Base-by-base conservation (phyloP, 1,140 invertebrate species). In the Trichonephila clavipes region DNA sequence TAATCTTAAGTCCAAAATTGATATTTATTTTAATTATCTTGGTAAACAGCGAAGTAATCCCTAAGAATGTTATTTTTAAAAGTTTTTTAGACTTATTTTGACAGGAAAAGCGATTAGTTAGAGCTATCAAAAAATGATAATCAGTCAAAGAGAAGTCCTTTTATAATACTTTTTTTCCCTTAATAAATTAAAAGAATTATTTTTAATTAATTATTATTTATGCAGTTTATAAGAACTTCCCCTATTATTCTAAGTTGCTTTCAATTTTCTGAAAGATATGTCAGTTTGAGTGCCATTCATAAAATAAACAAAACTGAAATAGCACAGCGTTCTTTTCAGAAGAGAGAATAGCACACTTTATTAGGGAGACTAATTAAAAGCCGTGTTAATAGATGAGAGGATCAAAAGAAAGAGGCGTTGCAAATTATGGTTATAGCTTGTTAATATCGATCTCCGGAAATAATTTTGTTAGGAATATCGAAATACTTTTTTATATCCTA, bases 161-260 rank as follows among this genome's bases (percentile, higher is more conserved):
- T 34, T 77, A 34, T 34, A 40, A 28, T 18, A 10, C 6, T 5
- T 24, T 77, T 77, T 77, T 77, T 77, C 14, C 16, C n/a, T 77
- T 19, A 77, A 34, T 77, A 77, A 77, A 34, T 18, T 34, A 77
- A 18, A 40, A 28, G 16, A 28, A 77, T 77, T 28, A 28, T 77
- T 77, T 77, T 77, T 34, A 77, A 77, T 77, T 77, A 28, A 77
- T 34, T 77, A 77, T 77, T 77, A 62, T 62, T 51, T 62, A 77
- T 18, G 69, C 69, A 34, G 28, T 21, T 69, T n/a, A 69, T n/a
- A n/a, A 69, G 64, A 69, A 69, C 21, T n/a, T 10, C 21, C 21
- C 64, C 24, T 14, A 2, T 21, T 69, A 28, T 69, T 69, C 24
- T 66, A 24, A 66, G 64, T 66, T 24, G 6, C 69, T 72, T 77